These are phyloP conservation scores for Chiroxiphia lanceolata DNA, from an alignment of 2,797 vertebrate genomes.

Conservation along the genomic window DNA sequence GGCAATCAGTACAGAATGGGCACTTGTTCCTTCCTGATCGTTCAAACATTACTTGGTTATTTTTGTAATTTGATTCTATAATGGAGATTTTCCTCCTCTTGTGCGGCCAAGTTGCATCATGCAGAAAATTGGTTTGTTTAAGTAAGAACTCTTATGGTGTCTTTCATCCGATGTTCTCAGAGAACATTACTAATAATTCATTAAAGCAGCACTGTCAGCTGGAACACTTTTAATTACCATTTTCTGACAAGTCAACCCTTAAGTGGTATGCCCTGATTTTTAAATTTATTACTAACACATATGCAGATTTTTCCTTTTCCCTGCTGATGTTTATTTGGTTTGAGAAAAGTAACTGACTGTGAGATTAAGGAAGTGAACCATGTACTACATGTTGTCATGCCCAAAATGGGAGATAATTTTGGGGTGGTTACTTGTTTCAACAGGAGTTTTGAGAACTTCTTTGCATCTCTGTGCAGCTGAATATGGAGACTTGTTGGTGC, in stretches of 20 bases:
- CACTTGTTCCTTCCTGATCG: background rate
- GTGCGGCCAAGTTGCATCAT: background rate
- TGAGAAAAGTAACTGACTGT: slow-evolving; percentile 2
- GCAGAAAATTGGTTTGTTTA: slow-evolving; percentile 56
- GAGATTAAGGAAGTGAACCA: background rate
- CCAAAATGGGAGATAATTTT: background rate
- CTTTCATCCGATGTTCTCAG: background rate
- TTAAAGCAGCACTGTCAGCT: slow-evolving; percentile 48
- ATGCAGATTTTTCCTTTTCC: slow-evolving; percentile 1
- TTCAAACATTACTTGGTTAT: background rate
- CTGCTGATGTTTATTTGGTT: background rate
- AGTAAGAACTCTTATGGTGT: background rate
- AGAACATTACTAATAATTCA: slow-evolving; percentile 57
- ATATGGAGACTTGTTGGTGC: background rate
- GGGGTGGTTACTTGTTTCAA: background rate
- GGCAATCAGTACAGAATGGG: background rate
- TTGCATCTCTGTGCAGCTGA: background rate
- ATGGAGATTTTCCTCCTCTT: background rate
- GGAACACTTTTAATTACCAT: slow-evolving; percentile 56
- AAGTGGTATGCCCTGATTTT: slow-evolving; percentile 43
- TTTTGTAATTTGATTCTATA: background rate
- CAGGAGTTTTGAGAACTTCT: background rate
- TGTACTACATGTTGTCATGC: background rate
- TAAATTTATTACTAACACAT: slow-evolving; percentile 5
- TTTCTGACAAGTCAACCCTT: slow-evolving; percentile 53